phyloP scores from a whole-genome alignment of 2,113 vertebrate species.

The Heterochromis multidens region DNA sequence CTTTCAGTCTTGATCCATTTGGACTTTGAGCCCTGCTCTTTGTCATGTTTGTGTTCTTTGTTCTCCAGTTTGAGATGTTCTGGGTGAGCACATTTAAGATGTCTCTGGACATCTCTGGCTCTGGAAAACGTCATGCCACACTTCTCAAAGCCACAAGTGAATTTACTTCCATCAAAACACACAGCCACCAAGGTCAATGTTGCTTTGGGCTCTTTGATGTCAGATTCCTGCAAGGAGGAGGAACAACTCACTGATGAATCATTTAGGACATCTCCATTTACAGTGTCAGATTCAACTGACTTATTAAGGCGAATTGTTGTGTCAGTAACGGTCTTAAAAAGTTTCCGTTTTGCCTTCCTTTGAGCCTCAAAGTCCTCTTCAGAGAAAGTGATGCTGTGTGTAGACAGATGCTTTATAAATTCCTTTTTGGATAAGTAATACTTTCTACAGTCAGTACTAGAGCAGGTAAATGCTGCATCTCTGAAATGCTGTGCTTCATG shows the following conservation, averaged over 20 bases:
- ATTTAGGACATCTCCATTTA: constrained; percentile 26
- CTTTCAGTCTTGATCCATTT: constrained; percentile 40
- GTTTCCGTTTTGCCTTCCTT: constrained; percentile 67
- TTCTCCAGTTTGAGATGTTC: constrained; percentile 83
- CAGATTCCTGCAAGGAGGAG: constrained; percentile 24
- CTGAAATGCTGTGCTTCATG: constrained; percentile 97
- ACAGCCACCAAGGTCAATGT: constrained; percentile 75
- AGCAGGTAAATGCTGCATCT: constrained; percentile 90
- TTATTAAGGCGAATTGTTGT: background rate
- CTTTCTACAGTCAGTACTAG: constrained; percentile 84
- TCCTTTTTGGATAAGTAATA: constrained; percentile 95
- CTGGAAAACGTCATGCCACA: constrained; percentile 87
- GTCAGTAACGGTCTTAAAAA: constrained; percentile 41
- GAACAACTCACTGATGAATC: constrained; percentile 20
- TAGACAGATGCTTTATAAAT: constrained; percentile 86
- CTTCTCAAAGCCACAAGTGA: constrained; percentile 88
- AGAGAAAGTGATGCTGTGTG: constrained; percentile 80
- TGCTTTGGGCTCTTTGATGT: constrained; percentile 50
- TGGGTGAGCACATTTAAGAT: constrained; percentile 85
- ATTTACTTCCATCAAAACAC: constrained; percentile 87
- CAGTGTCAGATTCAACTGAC: background rate
- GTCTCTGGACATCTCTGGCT: constrained; percentile 84
- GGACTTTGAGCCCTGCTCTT: constrained; percentile 52
- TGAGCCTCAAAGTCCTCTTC: constrained; percentile 77
- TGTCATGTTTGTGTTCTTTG: constrained; percentile 66